Evolutionary conservation across 2,888 invertebrate genomes (phyloP), one percentile per base, ranked within the genome.

Genomic region (Mimumesa dahlbomi): DNA sequence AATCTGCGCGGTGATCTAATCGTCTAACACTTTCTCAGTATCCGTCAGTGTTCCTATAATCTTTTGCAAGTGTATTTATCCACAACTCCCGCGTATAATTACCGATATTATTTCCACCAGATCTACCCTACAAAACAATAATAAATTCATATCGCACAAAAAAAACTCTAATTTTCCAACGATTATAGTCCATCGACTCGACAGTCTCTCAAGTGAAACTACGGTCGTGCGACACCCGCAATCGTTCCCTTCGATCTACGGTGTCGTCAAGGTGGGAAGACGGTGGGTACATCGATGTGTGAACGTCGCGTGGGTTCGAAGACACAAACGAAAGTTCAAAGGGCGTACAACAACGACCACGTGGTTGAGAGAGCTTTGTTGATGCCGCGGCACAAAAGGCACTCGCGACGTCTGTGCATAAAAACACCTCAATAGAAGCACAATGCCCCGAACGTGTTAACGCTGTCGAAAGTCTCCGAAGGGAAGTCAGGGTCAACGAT

Each of bases 251-350:
- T n/a, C n/a, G n/a, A n/a, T n/a, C n/a, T n/a, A n/a, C n/a, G n/a
- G n/a, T n/a, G n/a, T n/a, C n/a, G n/a, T n/a, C n/a, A n/a, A n/a
- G n/a, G n/a, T n/a, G n/a, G n/a, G n/a, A n/a, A n/a, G n/a, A n/a
- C 36, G 11, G 3, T 1, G 11, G 38, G 38, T 38, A 22, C 18
- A 45, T n/a, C 13, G 45, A 11, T 3, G 25, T 6, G 3, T 6
- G 21, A 38, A 38, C n/a, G 14, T n/a, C 59, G 68, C 74, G 66
- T 46, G 62, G 48, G 31, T 45, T 34, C 13, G 38, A 61, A 57
- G 59, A 46, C 58, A n/a, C 38, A 40, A n/a, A 56, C 69, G 73
- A 59, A 71, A 73, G 75, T 73, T 71, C 73, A 64, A 73, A 71
- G 78, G 67, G 57, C 67, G 48, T 58, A 48, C 38, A 14, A n/a